phyloP scores from a whole-genome alignment of 1,140 invertebrate genomes.

The Drosophila yakuba region DNA sequence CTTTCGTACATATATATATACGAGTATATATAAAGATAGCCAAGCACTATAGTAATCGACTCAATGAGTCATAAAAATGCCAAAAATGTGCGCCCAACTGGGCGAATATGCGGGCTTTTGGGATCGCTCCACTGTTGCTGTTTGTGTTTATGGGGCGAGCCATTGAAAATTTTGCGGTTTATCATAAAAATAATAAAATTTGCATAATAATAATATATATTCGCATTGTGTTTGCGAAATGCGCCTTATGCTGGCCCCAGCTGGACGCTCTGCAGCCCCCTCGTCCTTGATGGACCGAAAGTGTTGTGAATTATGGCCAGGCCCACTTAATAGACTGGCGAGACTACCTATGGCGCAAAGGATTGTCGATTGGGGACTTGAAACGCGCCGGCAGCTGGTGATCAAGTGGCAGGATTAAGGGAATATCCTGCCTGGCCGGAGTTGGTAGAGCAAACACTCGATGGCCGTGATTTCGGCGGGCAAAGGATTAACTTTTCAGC shows the following conservation, averaged over 20 bases:
- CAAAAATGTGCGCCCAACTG: constrained; percentile 76
- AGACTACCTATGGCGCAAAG: constrained; percentile 47
- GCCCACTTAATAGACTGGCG: constrained; percentile 58
- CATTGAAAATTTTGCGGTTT: constrained; percentile 76
- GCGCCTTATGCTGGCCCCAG: constrained; percentile 53
- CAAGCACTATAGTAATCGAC: constrained; percentile 72
- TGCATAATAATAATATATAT: constrained; percentile 76
- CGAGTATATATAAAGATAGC: constrained; percentile 15
- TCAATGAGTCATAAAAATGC: constrained; percentile 82
- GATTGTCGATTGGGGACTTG: constrained; percentile 65
- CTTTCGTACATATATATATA: constrained; percentile 4
- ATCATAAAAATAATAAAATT: constrained; percentile 83
- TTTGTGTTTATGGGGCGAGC: constrained; percentile 56
- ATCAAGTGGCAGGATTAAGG: constrained; percentile 77
- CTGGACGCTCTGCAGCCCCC: constrained; percentile 56
- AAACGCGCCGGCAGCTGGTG: constrained; percentile 57
- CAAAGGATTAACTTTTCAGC: constrained; percentile 76
- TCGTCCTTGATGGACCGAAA: constrained; percentile 75
- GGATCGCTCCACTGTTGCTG: constrained; percentile 43
- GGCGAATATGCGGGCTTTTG: constrained; percentile 19
- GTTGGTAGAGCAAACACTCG: constrained; percentile 63
- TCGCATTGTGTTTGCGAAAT: constrained; percentile 63
- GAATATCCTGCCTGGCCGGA: constrained; percentile 34
- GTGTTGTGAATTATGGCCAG: constrained; percentile 75
- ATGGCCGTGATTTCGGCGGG: constrained; percentile 61